Percentiles rank a stretch among this genome's conserved stretches.
Conservation (phyloP, 2,797 vertebrate species). For the Scyliorhinus canicula region DNA sequence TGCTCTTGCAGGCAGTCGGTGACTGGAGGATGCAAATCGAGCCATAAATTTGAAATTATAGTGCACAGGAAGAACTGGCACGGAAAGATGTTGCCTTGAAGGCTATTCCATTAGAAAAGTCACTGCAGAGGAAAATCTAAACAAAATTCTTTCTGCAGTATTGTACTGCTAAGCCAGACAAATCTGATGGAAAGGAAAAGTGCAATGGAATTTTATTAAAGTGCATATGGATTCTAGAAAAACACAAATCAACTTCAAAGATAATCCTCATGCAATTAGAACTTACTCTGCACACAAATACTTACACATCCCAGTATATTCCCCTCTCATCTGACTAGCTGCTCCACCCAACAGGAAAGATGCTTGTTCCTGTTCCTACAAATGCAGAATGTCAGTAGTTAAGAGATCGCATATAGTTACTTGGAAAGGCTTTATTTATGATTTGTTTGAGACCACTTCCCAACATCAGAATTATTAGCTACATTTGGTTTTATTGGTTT, state of each 20-base stretch:
- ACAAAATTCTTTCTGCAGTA: not conserved
- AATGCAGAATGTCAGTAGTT: not conserved
- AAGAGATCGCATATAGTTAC: not conserved
- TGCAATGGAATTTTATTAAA: not conserved
- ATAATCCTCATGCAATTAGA: not conserved
- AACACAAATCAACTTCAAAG: not conserved
- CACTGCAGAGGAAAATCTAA: not conserved
- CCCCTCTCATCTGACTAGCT: conserved; percentile 61
- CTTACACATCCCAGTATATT: conserved; percentile 81
- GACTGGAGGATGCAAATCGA: not conserved
- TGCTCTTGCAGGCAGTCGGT: not conserved
- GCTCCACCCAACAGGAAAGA: conserved; percentile 47
- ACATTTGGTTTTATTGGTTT: not conserved
- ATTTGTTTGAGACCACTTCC: not conserved
- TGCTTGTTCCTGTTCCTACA: conserved; percentile 52
- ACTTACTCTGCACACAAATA: conserved; percentile 41
- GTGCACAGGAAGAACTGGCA: not conserved
- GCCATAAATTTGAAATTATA: not conserved
- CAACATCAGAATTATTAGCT: not conserved
- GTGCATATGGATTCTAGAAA: not conserved
- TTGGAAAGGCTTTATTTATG: not conserved
- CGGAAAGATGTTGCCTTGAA: not conserved
- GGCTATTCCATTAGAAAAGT: not conserved
- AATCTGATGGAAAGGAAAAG: not conserved
- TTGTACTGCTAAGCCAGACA: not conserved